Base-by-base conservation (phyloP, 2,797 vertebrate genomes). In the Callimico goeldii region DNA sequence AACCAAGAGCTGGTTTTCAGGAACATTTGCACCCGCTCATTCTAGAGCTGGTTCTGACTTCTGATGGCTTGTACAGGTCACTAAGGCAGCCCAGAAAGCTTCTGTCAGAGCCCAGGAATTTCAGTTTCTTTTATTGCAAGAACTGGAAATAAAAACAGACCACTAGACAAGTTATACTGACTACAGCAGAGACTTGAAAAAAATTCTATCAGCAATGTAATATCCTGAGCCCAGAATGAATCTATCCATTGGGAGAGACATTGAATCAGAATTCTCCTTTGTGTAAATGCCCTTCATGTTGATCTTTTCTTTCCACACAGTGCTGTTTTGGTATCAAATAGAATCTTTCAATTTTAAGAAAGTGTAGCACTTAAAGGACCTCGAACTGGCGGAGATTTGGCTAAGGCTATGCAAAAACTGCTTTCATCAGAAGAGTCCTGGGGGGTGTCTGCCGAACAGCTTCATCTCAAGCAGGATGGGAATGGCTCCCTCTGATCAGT, bases 291-390 rank as follows among this genome's bases (percentile, higher is more conserved):
- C 94, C 61, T 95, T 95, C 36, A 1, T 55, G 20, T 36, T 93
- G 77, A 92, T 92, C 88, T 96, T 92, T 94, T 72, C 81, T 88
- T 94, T 70, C 88, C 7, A 83, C 15, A 41, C 48, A 92, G 15
- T 33, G 61, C 57, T 96, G 79, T 70, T 86, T 76, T 86, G 8
- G 43, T 94, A 97, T 90, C 83, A 96, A 92, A 94, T 43, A 88
- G 79, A 94, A 89, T 91, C 79, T 95, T 83, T 96, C 75, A 57
- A 86, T 87, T 84, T 93, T 96, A 76, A 96, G 52, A 90, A 93
- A 93, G n/a, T 13, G 43, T 14, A 75, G 81, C 33, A 70, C 33
- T 94, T 94, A 72, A 80, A 80, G 26, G 58, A 52, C n/a, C 30
- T 72, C 84, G 39, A 39, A 46, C 85, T 94, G 85, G 52, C 50